Base-by-base conservation (phyloP, 1,140 invertebrate genomes). In the Drosophila kepulauana region DNA sequence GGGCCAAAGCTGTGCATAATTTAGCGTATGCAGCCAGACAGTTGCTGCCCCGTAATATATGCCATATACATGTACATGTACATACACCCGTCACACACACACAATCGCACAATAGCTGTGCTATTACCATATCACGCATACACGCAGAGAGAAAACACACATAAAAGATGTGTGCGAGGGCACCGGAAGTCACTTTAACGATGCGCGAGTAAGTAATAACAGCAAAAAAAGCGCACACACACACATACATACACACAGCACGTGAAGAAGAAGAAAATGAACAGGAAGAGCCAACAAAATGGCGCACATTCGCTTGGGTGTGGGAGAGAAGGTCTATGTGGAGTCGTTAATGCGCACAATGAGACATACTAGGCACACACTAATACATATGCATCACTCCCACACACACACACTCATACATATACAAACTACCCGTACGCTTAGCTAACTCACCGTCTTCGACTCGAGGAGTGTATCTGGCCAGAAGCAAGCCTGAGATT, bases 181-280 rank as follows among this genome's bases (percentile, higher is more conserved):
- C 59, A 78, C 78, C 85, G 85, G 85, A 89, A 89, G 85, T 89
- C 85, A 89, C 85, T 89, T 89, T 89, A 89, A 89, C 85, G 85
- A 89, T 89, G 85, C 85, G 84, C 84, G 84, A 88, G 85, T 88
- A 88, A 88, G 84, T 89, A 85, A 88, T 88, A 88, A 88, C 74
- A 75, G 62, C 67, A 73, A 58, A 73, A 86, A 87, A 77, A 66
- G 52, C 28, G 51, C 10, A 51, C 30, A 41, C 11, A 62, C 41
- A 61, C 16, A n/a, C 20, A 56, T 20, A 41, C 8, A 35, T 25
- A 58, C 15, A 45, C 25, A 35, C 20, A 35, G 52, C 30, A 48
- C 6, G 38, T 25, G 28, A 71, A 46, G 45, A 52, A 68, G 51
- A 56, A 54, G 35, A 43, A 43, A 43, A 13, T 43, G 61, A 46